These are phyloP conservation scores for Heliconius ethilla DNA, from an alignment of 2,888 invertebrate genomes.

Conservation along the genomic window DNA sequence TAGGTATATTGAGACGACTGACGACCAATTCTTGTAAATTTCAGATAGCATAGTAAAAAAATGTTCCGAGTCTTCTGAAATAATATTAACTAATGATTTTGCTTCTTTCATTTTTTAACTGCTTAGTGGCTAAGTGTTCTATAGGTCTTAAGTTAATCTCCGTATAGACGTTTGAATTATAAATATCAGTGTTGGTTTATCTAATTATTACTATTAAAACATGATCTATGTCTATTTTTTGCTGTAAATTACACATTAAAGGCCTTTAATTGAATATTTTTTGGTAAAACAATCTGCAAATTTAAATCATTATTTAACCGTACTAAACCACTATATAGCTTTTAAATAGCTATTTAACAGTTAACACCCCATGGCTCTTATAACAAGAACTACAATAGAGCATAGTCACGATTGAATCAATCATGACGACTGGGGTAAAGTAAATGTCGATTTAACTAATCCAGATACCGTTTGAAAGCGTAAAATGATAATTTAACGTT, in stretches of 20 bases:
- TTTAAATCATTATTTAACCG: neutral
- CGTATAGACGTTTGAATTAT: neutral
- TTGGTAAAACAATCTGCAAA: neutral
- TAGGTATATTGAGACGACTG: too few relatives aligned
- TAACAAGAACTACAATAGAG: constrained; percentile 22
- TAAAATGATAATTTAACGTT: constrained; percentile 11
- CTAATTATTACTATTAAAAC: neutral
- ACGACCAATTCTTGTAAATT: too few relatives aligned
- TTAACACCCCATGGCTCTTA: constrained; percentile 18
- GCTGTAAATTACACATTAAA: neutral
- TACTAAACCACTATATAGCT: neutral
- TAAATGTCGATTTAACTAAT: constrained; percentile 13
- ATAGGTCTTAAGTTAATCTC: neutral
- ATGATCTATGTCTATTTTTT: neutral
- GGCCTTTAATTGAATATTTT: neutral
- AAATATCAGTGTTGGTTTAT: neutral
- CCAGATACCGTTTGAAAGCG: constrained; percentile 14
- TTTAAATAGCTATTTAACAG: constrained; percentile 26
- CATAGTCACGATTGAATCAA: constrained; percentile 26
- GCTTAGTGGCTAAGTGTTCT: neutral
- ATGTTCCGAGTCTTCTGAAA: neutral
- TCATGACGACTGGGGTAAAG: constrained; percentile 18
- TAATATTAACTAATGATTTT: neutral
- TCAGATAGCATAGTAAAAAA: too few relatives aligned
- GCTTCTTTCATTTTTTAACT: neutral